Conservation (phyloP, 2,797 vertebrate species). For the Gymnocypris eckloni region DNA sequence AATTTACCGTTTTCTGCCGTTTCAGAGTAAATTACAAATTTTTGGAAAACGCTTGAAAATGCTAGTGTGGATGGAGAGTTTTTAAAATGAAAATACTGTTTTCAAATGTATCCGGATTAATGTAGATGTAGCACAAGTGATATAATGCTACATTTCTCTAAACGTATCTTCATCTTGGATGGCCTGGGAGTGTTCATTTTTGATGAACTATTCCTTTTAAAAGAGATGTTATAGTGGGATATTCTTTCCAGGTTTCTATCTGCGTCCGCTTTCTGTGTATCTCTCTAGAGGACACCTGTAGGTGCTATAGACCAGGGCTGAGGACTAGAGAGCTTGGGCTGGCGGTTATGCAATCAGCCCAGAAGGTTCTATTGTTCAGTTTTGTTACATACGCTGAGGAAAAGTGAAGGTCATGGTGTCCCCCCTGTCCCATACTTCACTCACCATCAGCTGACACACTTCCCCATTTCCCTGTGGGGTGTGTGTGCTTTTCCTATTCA, state of each 20-base stretch:
- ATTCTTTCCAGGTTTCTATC: background rate
- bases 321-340: background rate
- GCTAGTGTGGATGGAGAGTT: no score
- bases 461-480: conserved; percentile 33
- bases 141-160: background rate
- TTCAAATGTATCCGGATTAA: no score
- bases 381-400: conserved; percentile 32
- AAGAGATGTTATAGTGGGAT: background rate
- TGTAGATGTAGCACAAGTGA: background rate
- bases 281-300: conserved; percentile 20
- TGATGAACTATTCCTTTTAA: background rate
- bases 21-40: no score
- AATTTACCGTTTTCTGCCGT: no score
- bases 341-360: conserved; percentile 26
- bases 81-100: no score
- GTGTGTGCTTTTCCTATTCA: conserved; percentile 37
- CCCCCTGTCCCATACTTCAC: conserved; percentile 45
- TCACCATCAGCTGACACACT: conserved; percentile 50
- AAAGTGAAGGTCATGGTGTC: conserved; percentile 49
- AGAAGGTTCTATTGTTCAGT: conserved; percentile 4
- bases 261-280: background rate
- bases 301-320: background rate
- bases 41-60: no score
- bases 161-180: background rate
- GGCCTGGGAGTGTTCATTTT: background rate